A percentile compares a stretch with the other conserved stretches of the same genome.
These are phyloP conservation scores for Himalopsyche japonica DNA, from an alignment of 2,888 invertebrate species.

Conservation along the genomic window DNA sequence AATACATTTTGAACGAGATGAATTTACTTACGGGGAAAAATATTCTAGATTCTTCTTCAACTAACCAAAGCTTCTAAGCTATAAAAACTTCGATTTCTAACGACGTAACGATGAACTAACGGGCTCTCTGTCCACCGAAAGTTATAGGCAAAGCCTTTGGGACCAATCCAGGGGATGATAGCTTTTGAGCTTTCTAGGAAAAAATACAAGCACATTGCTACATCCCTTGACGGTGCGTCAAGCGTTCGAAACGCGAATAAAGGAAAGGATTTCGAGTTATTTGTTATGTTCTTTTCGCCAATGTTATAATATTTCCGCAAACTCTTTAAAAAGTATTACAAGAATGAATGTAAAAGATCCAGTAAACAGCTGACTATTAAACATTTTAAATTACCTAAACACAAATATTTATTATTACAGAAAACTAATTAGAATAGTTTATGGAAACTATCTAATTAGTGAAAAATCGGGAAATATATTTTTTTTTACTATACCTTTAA, in stretches of 20 bases:
- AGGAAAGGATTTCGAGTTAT: neutral
- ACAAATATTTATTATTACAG: too few relatives aligned
- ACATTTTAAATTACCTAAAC: too few relatives aligned
- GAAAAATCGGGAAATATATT: too few relatives aligned
- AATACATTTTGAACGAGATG: neutral
- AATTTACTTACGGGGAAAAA: neutral
- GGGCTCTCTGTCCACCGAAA: neutral
- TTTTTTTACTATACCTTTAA: too few relatives aligned
- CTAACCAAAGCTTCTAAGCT: neutral
- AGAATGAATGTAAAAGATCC: too few relatives aligned
- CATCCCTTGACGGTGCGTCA: neutral
- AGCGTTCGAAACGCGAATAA: neutral
- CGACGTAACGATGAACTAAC: neutral
- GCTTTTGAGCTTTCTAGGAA: constrained; percentile 16
- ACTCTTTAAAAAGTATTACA: neutral
- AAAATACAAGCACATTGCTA: neutral
- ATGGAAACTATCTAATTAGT: too few relatives aligned
- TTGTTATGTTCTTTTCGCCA: neutral
- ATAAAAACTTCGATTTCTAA: neutral
- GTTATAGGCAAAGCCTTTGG: neutral
- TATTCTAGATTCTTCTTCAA: neutral
- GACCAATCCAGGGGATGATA: constrained; percentile 21
- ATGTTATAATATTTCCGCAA: neutral
- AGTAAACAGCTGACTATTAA: too few relatives aligned
- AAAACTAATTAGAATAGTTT: too few relatives aligned